Evolutionary conservation across 2,113 vertebrate species (phyloP).

Genomic region (Anguilla japonica): DNA sequence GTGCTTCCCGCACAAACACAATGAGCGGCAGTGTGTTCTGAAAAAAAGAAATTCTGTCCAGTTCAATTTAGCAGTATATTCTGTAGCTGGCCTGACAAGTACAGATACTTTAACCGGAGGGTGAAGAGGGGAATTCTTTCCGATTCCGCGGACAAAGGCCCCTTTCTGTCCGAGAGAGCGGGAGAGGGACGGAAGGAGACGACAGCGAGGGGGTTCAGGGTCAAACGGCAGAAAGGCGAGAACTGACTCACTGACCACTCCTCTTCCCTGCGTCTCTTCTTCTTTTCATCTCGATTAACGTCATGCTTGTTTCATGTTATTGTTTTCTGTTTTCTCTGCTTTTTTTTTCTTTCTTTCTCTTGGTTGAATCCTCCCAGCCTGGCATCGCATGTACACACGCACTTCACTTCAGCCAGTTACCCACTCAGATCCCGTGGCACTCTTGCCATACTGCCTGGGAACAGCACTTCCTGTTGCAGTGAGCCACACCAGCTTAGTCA

Average conservation of each 20-base stretch:
- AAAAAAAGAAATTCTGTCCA: slow-evolving; percentile 8
- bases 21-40: not conserved
- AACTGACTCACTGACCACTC: slow-evolving; percentile 36
- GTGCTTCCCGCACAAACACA: not conserved
- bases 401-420: not conserved
- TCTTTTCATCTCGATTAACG: not conserved
- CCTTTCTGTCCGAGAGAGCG: slow-evolving; percentile 43
- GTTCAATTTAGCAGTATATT: not conserved
- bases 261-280: slow-evolving; percentile 29
- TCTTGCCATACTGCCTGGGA: no score
- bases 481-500: no score
- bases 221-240: slow-evolving; percentile 34
- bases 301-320: not conserved
- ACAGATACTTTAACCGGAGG: not conserved
- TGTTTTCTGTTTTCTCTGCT: not conserved
- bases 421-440: no score
- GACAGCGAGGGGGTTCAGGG: not conserved
- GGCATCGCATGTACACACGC: no score
- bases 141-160: slow-evolving; percentile 51
- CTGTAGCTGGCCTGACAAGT: not conserved
- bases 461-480: no score
- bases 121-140: slow-evolving; percentile 39
- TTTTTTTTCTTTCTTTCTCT: not conserved
- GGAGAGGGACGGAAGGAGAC: slow-evolving; percentile 27
- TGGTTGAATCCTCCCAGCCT: no score